Conservation (phyloP, 2,113 vertebrate species). For the Grus americana region DNA sequence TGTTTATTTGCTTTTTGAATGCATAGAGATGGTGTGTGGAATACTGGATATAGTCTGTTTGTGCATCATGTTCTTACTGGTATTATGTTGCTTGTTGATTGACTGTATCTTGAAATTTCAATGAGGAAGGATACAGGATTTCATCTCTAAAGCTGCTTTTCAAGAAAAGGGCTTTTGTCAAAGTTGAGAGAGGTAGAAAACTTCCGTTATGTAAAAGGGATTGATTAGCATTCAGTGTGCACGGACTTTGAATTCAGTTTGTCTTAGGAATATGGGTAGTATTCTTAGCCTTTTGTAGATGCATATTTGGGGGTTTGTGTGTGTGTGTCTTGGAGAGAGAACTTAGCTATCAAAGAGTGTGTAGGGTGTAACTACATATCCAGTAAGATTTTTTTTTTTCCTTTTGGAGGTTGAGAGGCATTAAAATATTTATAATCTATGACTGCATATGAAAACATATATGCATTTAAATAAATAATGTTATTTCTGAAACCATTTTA, state of each 20-base stretch:
- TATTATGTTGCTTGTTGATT: background rate
- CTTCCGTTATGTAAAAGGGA: conserved; percentile 21
- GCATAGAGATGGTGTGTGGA: background rate
- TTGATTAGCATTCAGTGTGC: background rate
- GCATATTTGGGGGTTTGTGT: background rate
- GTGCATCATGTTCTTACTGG: background rate
- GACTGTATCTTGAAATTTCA: background rate
- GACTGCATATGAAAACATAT: background rate
- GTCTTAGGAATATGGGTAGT: background rate
- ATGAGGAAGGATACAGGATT: background rate
- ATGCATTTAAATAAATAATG: background rate
- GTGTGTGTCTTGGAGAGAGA: background rate
- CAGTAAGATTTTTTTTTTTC: background rate
- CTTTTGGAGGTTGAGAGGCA: background rate
- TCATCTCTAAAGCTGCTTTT: background rate
- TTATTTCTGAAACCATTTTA: background rate
- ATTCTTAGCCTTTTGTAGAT: background rate
- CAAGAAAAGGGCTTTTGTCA: conserved; percentile 1
- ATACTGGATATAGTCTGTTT: background rate
- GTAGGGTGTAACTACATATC: background rate
- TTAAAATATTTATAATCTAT: conserved; percentile 12
- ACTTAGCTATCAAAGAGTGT: background rate
- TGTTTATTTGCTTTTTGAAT: background rate
- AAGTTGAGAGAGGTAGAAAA: conserved; percentile 50
- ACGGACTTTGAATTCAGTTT: background rate